phyloP scores from a whole-genome alignment of 2,113 vertebrate species.

The Pseudorasbora parva region DNA sequence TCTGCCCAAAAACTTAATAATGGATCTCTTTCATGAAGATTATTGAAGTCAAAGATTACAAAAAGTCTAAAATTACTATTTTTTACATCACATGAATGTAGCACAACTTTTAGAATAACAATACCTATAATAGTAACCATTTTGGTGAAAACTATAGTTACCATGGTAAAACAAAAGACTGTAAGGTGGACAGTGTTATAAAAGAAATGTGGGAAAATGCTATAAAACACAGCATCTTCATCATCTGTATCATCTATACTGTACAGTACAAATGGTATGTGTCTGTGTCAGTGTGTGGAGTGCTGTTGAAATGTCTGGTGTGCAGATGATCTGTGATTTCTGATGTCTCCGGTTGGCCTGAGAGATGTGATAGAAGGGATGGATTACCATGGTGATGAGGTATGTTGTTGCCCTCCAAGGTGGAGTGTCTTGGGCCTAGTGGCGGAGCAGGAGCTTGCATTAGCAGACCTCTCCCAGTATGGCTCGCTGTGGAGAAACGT shows the following conservation, averaged over 20 bases:
- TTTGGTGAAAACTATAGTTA: neutral
- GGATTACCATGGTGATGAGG: conserved; percentile 72
- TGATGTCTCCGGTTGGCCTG: conserved; percentile 6
- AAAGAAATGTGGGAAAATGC: neutral
- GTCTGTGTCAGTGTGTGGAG: conserved; percentile 13
- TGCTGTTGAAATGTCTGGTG: conserved; percentile 11
- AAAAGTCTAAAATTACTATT: neutral
- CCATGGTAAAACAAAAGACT: neutral
- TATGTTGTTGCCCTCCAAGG: conserved; percentile 71
- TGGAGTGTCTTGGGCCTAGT: conserved; percentile 72
- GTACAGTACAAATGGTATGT: neutral
- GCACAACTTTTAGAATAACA: neutral
- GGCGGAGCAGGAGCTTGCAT: conserved; percentile 70
- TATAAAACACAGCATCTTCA: neutral
- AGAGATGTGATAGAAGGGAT: conserved; percentile 57
- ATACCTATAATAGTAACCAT: neutral
- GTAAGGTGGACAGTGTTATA: neutral
- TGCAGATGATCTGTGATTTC: conserved; percentile 19
- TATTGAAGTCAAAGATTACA: no score
- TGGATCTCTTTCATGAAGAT: no score
- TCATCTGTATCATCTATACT: neutral
- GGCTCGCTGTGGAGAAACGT: conserved; percentile 71
- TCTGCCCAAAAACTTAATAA: neutral
- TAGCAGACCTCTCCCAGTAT: conserved; percentile 71
- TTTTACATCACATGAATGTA: neutral